phyloP scores from a whole-genome alignment of 2,113 vertebrate genomes.

The Charina bottae region DNA sequence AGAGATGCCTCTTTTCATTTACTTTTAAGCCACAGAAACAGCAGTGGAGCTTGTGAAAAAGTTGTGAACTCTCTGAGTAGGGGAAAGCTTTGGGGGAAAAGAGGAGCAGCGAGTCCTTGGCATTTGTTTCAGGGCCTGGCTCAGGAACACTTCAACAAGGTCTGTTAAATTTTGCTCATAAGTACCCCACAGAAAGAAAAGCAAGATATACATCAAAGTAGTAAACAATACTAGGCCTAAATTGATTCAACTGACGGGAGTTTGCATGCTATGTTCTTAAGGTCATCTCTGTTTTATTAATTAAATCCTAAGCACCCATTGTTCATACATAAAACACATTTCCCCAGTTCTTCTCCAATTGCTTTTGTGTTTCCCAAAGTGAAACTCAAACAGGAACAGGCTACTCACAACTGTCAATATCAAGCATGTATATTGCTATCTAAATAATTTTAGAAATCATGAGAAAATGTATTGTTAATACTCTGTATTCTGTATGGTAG shows the following conservation, averaged over 20 bases:
- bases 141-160: background rate
- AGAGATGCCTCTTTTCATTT: background rate
- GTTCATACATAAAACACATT: background rate
- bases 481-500: background rate
- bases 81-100: background rate
- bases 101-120: background rate
- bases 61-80: background rate
- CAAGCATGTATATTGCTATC: background rate
- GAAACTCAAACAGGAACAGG: background rate
- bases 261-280: background rate
- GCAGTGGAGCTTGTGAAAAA: background rate
- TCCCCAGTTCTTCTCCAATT: background rate
- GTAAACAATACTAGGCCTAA: background rate
- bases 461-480: background rate
- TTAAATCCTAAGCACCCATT: background rate
- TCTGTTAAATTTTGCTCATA: background rate
- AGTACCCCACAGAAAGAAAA: background rate
- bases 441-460: background rate
- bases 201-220: background rate
- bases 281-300: background rate
- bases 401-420: background rate
- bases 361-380: background rate
- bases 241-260: background rate
- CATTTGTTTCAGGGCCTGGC: background rate
- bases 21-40: background rate